phyloP scores from a whole-genome alignment of 2,797 vertebrate species.

The Sarcophilus harrisii region DNA sequence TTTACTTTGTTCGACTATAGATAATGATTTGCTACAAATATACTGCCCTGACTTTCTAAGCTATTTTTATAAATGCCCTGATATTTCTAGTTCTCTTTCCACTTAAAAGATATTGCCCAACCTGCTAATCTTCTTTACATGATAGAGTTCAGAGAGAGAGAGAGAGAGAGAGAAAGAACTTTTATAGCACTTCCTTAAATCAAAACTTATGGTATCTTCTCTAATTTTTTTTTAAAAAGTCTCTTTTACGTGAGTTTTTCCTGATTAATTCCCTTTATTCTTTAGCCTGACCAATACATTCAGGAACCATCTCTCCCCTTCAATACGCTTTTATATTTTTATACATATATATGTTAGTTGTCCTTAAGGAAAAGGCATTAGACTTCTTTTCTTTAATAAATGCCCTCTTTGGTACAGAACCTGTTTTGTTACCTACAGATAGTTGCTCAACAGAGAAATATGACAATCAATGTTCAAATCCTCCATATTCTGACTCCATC shows the following conservation, averaged over 20 bases:
- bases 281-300: constrained; percentile 33
- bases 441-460: neutral
- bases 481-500: neutral
- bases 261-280: constrained; percentile 37
- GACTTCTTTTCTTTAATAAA: neutral
- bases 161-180: neutral
- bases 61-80: neutral
- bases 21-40: constrained; percentile 21
- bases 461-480: neutral
- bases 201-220: too few relatives aligned
- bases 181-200: neutral
- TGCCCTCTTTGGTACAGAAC: neutral
- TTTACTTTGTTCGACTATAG: constrained; percentile 8
- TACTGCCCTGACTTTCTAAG: neutral
- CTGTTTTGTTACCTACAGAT: neutral
- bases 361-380: neutral
- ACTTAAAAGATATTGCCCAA: neutral
- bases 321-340: neutral
- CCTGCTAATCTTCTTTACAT: neutral
- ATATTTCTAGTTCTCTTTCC: neutral
- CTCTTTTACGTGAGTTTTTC: constrained; percentile 4
- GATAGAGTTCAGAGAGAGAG: neutral
- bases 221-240: neutral
- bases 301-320: neutral
- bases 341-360: constrained; percentile 15